These are phyloP conservation scores for Solen grandis DNA, from an alignment of 1,140 invertebrate species.

Conservation along the genomic window DNA sequence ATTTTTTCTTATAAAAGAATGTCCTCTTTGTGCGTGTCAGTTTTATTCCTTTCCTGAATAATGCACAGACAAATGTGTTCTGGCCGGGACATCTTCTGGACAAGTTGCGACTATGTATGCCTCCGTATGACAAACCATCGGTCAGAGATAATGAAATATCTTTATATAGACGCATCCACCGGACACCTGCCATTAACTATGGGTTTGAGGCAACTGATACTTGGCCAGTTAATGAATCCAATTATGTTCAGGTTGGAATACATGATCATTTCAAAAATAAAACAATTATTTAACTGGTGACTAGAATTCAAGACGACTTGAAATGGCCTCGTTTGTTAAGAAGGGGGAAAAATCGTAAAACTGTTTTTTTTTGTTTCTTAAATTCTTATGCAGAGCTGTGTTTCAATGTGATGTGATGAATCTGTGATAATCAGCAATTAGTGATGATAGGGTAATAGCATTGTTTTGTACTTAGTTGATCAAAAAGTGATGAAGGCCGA, in stretches of 20 bases:
- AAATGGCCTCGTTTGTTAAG: too few relatives aligned
- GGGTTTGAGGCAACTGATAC: constrained; percentile 47
- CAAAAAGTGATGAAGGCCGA: too few relatives aligned
- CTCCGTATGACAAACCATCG: constrained; percentile 57
- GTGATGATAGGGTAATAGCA: too few relatives aligned
- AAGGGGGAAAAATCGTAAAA: too few relatives aligned
- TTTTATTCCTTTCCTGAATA: neutral
- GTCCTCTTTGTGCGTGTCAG: too few relatives aligned
- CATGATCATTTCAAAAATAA: constrained; percentile 55
- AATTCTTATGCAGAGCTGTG: too few relatives aligned
- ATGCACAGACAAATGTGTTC: constrained; percentile 72
- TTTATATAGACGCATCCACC: constrained; percentile 20
- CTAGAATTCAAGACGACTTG: too few relatives aligned
- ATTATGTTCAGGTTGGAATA: constrained; percentile 42
- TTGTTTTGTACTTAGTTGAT: too few relatives aligned
- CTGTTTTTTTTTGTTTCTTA: too few relatives aligned
- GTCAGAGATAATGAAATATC: constrained; percentile 29
- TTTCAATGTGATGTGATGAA: too few relatives aligned
- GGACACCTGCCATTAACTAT: constrained; percentile 45
- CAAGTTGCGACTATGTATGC: constrained; percentile 75
- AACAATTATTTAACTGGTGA: constrained; percentile 41
- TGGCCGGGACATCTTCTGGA: constrained; percentile 79
- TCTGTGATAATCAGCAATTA: too few relatives aligned
- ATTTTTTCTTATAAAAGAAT: too few relatives aligned
- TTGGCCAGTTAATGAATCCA: constrained; percentile 35